phyloP scores from a whole-genome alignment of 2,888 invertebrate species.

The Pristionchus fissidentatus region DNA sequence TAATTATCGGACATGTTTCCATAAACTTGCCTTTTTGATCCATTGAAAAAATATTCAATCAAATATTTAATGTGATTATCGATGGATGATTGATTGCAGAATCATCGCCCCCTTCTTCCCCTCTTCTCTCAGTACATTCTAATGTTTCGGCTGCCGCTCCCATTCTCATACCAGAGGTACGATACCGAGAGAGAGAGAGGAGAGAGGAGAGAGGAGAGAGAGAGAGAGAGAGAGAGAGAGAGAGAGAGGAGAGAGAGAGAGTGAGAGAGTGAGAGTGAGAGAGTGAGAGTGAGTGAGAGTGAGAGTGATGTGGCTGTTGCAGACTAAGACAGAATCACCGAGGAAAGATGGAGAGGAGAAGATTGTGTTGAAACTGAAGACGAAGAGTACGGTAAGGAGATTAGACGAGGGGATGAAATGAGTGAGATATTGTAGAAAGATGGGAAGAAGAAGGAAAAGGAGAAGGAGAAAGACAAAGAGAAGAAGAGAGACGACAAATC shows the following conservation, averaged over 20 bases:
- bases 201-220: too few species aligned
- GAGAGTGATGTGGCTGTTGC: not conserved
- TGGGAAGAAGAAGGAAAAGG: constrained; percentile 20
- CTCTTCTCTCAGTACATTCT: not conserved
- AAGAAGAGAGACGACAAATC: constrained; percentile 10
- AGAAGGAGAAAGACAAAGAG: constrained; percentile 35
- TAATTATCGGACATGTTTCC: too few species aligned
- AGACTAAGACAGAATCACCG: constrained; percentile 28
- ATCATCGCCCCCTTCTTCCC: not conserved
- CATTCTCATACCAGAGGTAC: constrained; percentile 4
- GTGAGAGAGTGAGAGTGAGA: not conserved
- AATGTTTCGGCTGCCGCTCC: not conserved
- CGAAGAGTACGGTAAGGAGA: constrained; percentile 3
- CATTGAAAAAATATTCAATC: too few species aligned
- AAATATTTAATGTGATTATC: too few species aligned
- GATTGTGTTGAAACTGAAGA: constrained; percentile 25
- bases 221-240: not conserved
- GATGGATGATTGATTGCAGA: not conserved
- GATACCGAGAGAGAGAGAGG: too few species aligned
- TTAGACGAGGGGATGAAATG: not conserved
- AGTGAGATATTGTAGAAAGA: not conserved
- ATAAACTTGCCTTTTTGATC: too few species aligned
- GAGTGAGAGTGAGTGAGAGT: not conserved
- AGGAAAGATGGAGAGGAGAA: constrained; percentile 31
- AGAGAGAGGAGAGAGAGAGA: not conserved